Percentiles rank a stretch among this genome's conserved stretches.
Evolutionary conservation across 2,888 invertebrate genomes (phyloP).

Genomic region (Tetanocera ferruginea): DNA sequence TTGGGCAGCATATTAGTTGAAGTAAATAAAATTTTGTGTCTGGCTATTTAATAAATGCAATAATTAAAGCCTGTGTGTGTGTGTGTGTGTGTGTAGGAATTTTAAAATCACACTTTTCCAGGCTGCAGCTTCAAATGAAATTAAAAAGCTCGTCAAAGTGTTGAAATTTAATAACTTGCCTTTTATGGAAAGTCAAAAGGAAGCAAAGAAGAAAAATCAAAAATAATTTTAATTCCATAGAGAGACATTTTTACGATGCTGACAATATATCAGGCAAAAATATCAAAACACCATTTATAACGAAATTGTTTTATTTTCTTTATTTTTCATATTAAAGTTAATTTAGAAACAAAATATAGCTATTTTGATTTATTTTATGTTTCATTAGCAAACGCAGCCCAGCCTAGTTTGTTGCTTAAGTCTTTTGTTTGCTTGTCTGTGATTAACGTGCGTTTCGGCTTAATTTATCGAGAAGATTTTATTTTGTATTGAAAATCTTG

Average conservation of each 20-base stretch:
- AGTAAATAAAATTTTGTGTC: not conserved
- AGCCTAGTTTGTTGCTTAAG: slow-evolving; percentile 24
- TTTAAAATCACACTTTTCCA: slow-evolving; percentile 22
- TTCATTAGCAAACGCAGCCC: not conserved
- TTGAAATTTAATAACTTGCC: slow-evolving; percentile 23
- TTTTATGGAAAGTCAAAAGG: not conserved
- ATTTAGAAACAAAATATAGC: not conserved
- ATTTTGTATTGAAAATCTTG: not conserved
- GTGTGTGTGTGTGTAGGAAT: not conserved
- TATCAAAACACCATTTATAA: too few species aligned
- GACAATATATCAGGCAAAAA: too few species aligned
- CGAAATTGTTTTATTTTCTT: not conserved
- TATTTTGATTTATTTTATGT: not conserved
- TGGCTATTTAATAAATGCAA: slow-evolving; percentile 4
- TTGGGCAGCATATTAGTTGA: not conserved
- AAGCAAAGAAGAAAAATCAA: too few species aligned
- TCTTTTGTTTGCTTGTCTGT: slow-evolving; percentile 12
- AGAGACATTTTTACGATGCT: too few species aligned
- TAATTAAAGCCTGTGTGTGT: slow-evolving; percentile 26
- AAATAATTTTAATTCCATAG: too few species aligned
- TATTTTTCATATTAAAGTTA: not conserved
- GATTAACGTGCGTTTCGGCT: slow-evolving; percentile 16
- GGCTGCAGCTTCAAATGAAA: not conserved
- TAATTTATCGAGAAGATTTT: slow-evolving; percentile 21
- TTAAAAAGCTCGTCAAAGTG: not conserved